Conservation (phyloP, 2,797 vertebrate genomes). For the Ambastaia sidthimunki region DNA sequence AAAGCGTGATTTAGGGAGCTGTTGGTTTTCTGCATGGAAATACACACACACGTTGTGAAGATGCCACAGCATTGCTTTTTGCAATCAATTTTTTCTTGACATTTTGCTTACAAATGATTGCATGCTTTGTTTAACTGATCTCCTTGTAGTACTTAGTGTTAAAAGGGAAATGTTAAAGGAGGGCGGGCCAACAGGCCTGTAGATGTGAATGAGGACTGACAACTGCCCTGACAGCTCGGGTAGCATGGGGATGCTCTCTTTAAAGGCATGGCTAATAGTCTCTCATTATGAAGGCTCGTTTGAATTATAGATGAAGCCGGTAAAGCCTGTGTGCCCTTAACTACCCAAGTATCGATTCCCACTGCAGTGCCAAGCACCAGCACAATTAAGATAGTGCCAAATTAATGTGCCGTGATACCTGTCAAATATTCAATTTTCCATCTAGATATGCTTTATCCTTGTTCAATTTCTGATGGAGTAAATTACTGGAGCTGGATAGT, state of each 20-base stretch:
- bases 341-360: slow-evolving; percentile 59
- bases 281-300: slow-evolving; percentile 56
- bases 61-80: not conserved
- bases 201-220: slow-evolving; percentile 40
- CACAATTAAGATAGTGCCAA: slow-evolving; percentile 51
- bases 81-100: not conserved
- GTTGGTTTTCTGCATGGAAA: slow-evolving; percentile 29
- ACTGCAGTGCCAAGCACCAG: slow-evolving; percentile 21
- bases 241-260: slow-evolving; percentile 45
- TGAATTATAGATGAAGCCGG: slow-evolving; percentile 62
- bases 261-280: slow-evolving; percentile 46
- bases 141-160: slow-evolving; percentile 28
- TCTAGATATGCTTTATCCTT: slow-evolving; percentile 30
- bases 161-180: slow-evolving; percentile 31
- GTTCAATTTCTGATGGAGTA: slow-evolving; percentile 32
- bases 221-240: slow-evolving; percentile 33
- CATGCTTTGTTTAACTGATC: slow-evolving; percentile 29
- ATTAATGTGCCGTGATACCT: slow-evolving; percentile 53
- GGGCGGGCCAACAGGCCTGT: not conserved
- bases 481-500: not conserved
- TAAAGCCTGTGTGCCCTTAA: slow-evolving; percentile 52
- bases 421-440: slow-evolving; percentile 52
- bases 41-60: not conserved
- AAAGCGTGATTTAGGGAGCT: slow-evolving; percentile 38
- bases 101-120: not conserved